These are phyloP conservation scores for Crossaster papposus DNA, from an alignment of 53 echinoderm and acorn worm species.

Conservation along the genomic window DNA sequence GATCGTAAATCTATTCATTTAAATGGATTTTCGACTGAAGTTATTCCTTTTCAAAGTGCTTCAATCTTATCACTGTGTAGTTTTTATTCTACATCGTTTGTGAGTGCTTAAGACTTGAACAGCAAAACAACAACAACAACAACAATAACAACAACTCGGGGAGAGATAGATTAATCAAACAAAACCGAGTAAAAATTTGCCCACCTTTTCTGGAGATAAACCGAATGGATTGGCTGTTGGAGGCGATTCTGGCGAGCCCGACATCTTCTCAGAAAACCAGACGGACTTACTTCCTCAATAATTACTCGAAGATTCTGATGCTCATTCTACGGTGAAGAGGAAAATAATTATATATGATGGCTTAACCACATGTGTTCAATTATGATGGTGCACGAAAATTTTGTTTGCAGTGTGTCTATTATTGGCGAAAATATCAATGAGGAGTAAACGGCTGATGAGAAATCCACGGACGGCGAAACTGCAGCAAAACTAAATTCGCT, in stretches of 20 bases:
- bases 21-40: too few species aligned
- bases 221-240: neutral
- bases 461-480: neutral
- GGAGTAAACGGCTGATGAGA: neutral
- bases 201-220: neutral
- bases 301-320: neutral
- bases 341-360: neutral
- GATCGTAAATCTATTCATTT: too few species aligned
- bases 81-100: too few species aligned
- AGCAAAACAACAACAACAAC: too few species aligned
- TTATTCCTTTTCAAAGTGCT: too few species aligned
- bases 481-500: neutral
- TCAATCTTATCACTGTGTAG: too few species aligned
- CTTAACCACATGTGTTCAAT: neutral
- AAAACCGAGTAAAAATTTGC: neutral
- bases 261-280: neutral
- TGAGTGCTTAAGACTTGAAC: too few species aligned
- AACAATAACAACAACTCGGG: neutral
- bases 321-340: neutral
- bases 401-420: neutral
- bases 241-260: neutral
- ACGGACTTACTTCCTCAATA: neutral
- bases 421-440: neutral
- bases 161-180: neutral
- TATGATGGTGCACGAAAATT: neutral